Evolutionary conservation across 2,797 vertebrate species (phyloP), one percentile per base, ranked within the genome.

Genomic region (Cossypha caffra): DNA sequence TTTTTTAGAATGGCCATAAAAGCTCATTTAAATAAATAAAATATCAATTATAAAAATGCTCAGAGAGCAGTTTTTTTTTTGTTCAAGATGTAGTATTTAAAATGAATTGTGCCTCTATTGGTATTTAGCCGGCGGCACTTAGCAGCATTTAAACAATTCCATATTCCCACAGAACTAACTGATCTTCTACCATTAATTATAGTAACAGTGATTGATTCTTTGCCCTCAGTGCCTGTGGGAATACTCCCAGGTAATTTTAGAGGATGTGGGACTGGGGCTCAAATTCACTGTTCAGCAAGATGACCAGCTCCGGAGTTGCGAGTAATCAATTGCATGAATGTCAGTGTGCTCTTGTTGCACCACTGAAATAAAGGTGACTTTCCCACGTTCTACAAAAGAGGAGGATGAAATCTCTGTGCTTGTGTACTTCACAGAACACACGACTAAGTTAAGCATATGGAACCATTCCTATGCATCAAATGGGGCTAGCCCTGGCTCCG

Each of bases 181-280:
- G 48, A 69, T 82, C 25, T 79, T 91, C 91, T 76, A 47, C 74
- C 38, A 77, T 89, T 93, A 96, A 74, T 94, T 95, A 80, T 42
- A 85, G 42, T 57, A 84, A 76, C 45, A 74, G 43, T 82, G 77
- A 79, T 59, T 82, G 77, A 87, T 82, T 88, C 25, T 50, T 8
- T 76, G 19, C 17, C 26, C 21, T 45, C 52, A 63, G 16, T 50
- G 42, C 45, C 43, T 73, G 37, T 74, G 50, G 57, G 42, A 87
- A 77, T 73, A 67, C 19, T 90, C 38, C 14, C 43, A 89, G 86
- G 68, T 85, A 90, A 89, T 86, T 94, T 89, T 76, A 86, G 33
- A 69, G 59, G 66, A 81, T 73, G 40, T 61, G 14, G 59, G 28
- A 50, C 50, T 1, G 0, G n/a, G 13, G 19, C 11, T 75, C 8